A percentile compares a stretch with the other conserved stretches of the same genome.
phyloP scores from a whole-genome alignment of 1,140 invertebrate genomes.

The Tetramorium simillimum region DNA sequence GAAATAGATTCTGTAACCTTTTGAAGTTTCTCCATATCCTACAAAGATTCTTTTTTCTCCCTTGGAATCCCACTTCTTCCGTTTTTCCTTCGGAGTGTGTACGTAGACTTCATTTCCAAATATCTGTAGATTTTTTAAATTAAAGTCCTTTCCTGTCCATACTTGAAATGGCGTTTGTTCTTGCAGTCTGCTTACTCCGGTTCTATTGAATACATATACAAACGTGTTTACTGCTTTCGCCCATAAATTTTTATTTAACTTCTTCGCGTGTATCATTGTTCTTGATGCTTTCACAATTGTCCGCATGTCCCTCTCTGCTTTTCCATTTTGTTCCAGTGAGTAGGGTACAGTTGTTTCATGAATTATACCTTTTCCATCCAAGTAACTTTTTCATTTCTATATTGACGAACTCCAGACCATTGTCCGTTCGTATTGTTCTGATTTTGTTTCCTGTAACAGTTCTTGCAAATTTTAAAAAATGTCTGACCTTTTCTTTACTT shows the following conservation, averaged over 20 bases:
- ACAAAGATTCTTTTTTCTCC: neutral
- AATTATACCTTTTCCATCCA: neutral
- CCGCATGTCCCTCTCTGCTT: neutral
- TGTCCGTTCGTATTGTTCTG: neutral
- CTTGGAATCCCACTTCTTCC: neutral
- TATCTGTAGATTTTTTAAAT: neutral
- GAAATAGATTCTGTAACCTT: too few species aligned
- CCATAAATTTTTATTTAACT: neutral
- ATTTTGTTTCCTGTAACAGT: neutral
- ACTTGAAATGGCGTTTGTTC: neutral
- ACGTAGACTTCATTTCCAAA: neutral
- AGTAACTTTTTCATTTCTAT: neutral
- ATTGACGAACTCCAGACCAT: neutral
- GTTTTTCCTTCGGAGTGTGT: neutral
- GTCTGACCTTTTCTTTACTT: neutral
- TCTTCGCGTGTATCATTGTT: neutral
- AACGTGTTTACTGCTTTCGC: neutral
- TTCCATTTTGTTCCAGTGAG: neutral
- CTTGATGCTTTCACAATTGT: neutral
- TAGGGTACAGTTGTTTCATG: neutral
- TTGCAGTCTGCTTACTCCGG: neutral
- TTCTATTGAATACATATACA: neutral
- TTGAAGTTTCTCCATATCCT: too few species aligned
- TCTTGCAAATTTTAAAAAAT: neutral
- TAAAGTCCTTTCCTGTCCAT: neutral